Base-by-base conservation (phyloP, 2,888 invertebrate genomes). In the Synanthedon andrenaeformis region DNA sequence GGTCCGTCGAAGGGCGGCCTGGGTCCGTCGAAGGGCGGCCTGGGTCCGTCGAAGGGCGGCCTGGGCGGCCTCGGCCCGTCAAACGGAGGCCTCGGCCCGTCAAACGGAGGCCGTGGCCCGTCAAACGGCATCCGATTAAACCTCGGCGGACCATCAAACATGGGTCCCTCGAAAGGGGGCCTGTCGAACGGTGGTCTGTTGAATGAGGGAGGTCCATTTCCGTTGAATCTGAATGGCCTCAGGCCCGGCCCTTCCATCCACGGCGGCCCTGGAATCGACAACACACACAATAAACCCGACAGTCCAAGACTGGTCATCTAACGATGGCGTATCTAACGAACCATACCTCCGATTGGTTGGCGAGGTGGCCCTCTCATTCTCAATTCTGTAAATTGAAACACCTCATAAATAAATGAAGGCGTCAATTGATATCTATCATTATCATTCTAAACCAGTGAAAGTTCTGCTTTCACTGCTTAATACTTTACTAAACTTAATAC, bases 311-410 rank as follows among this genome's bases (percentile, higher is more conserved):
- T 45, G 50, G 45, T 4, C 3, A 28, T 42, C 11, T 12, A 45
- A 13, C 19, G 14, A 52, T 53, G 23, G 52, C 23, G 42, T 13
- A 19, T 53, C 42, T 13, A 12, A 12, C 19, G 35, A 60, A 56
- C 54, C 76, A 67, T 81, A 82, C 85, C 83, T 82, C 79, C 69
- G 71, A 80, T 71, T 54, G 78, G 78, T 60, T 70, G 79, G 58
- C 81, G 71, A 64, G 79, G 81, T 53, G 81, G 81, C 59, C 82
- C 84, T 70, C 87, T 76, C 82, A 87, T 82, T 79, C 85, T 75
- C 66, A 83, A 69, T 59, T 87, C 87, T 86, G 86, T 54, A 83
- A 86, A 77, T 69, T 62, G 62, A 79, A 79, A 76, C 59, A 57
- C 54, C 57, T 59, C 61, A 63, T 69, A 57, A 60, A 56, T 61